phyloP scores from a whole-genome alignment of 1,140 invertebrate genomes.

The Temnothorax curvispinosus region DNA sequence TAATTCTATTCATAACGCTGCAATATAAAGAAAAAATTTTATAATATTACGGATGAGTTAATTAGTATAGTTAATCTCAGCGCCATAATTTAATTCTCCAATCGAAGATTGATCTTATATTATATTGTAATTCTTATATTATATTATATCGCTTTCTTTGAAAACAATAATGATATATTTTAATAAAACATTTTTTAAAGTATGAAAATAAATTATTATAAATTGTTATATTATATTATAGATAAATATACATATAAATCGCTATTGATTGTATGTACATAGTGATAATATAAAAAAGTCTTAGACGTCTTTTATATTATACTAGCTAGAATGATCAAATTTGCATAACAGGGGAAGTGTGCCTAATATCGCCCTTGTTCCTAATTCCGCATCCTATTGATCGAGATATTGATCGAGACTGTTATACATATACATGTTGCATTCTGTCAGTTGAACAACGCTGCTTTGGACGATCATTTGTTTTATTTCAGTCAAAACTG shows the following conservation, averaged over 20 bases:
- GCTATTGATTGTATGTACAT: no score
- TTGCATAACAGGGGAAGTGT: no score
- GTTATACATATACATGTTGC: no score
- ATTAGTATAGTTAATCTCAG: not conserved
- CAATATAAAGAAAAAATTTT: not conserved
- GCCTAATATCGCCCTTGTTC: no score
- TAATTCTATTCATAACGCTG: not conserved
- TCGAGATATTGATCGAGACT: no score
- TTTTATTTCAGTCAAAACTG: no score
- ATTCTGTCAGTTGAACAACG: no score
- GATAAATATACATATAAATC: not conserved
- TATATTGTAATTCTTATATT: not conserved
- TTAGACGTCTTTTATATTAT: no score
- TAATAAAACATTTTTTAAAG: not conserved
- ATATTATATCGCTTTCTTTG: not conserved
- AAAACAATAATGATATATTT: not conserved
- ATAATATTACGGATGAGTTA: not conserved
- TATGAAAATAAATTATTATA: not conserved
- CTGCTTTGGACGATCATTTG: no score
- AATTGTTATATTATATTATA: slow-evolving; percentile 2
- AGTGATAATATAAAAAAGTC: no score
- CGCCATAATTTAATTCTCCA: not conserved
- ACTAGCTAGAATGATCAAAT: no score
- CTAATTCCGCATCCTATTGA: no score
- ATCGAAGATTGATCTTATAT: not conserved